Conservation (phyloP, 2,113 vertebrate species). For the Erythrocercus mccallii region DNA sequence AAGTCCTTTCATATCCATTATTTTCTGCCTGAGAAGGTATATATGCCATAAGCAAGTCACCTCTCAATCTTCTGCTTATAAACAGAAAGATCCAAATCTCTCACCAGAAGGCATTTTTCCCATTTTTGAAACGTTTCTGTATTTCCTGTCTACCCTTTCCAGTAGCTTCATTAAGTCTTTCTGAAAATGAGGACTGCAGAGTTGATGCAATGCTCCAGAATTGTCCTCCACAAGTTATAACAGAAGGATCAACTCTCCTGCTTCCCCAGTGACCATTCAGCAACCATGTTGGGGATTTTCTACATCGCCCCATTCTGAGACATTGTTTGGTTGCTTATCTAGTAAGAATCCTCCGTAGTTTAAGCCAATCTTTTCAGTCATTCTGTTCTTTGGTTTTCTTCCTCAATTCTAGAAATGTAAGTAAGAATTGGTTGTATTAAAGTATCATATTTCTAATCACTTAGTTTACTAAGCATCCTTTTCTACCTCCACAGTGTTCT, state of each 20-base stretch:
- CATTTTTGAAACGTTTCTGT: background rate
- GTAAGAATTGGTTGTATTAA: background rate
- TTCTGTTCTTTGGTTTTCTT: background rate
- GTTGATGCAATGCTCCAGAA: background rate
- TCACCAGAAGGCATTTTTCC: conserved; percentile 3
- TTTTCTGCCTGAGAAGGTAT: conserved; percentile 56
- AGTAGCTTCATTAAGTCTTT: background rate
- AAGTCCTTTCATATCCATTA: conserved; percentile 48
- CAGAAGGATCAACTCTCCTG: background rate
- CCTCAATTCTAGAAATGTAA: background rate
- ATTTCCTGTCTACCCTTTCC: background rate
- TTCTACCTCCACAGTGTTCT: background rate
- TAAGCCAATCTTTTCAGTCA: background rate
- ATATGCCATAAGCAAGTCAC: conserved; percentile 40
- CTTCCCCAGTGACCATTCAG: background rate
- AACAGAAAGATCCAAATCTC: conserved; percentile 47
- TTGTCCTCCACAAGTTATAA: background rate
- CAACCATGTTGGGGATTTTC: background rate
- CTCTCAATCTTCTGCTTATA: conserved; percentile 48
- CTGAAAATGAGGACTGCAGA: background rate
- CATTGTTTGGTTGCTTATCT: background rate
- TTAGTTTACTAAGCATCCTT: background rate
- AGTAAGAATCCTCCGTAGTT: background rate
- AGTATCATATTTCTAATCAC: background rate
- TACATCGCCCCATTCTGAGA: background rate